phyloP scores from a whole-genome alignment of 1,140 invertebrate species.

The Brachionus calyciflorus region DNA sequence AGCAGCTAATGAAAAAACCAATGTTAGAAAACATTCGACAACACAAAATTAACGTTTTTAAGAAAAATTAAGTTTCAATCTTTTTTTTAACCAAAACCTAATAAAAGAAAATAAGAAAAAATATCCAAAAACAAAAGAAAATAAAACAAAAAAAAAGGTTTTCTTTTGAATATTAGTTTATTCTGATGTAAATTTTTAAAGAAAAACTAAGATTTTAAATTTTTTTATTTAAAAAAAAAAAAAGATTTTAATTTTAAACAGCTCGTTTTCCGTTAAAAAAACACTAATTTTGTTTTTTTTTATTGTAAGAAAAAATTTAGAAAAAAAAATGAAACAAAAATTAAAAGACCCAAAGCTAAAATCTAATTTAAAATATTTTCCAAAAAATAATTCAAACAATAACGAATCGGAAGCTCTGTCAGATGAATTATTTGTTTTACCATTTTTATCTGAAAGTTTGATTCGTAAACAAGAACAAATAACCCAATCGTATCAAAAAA shows the following conservation, averaged over 20 bases:
- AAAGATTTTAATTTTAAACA: background rate
- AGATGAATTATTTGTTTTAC: conserved; percentile 37
- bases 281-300: background rate
- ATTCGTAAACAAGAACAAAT: conserved; percentile 24
- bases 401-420: background rate
- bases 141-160: no score
- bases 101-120: no score
- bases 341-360: conserved; percentile 34
- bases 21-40: no score
- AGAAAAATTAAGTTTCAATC: no score
- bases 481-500: background rate
- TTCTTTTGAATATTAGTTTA: conserved; percentile 1
- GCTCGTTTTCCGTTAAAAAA: background rate
- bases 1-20: no score
- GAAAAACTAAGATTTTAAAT: background rate
- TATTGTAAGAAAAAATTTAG: background rate
- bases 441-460: conserved; percentile 35
- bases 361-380: background rate
- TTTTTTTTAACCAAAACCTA: no score
- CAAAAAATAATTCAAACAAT: conserved; percentile 22
- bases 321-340: conserved; percentile 32
- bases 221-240: no score
- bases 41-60: no score
- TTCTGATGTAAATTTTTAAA: conserved; percentile 16
- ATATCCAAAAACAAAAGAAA: no score